Conservation (phyloP, 1,140 invertebrate species). For the Panagrolaimus sp. region DNA sequence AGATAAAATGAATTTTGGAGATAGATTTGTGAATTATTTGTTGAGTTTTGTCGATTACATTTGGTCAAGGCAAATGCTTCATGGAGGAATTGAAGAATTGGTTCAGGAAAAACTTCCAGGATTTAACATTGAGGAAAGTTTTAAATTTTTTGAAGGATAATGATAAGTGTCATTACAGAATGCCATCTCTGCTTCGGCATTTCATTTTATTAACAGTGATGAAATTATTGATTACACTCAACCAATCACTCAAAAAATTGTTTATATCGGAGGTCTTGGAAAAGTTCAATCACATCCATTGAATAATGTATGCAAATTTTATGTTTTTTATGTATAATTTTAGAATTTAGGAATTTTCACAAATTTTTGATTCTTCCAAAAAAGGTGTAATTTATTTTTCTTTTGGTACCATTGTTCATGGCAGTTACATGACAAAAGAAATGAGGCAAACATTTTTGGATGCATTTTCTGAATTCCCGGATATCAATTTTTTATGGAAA, state of each 20-base stretch:
- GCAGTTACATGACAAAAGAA: slow-evolving; percentile 1
- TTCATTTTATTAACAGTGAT: background rate
- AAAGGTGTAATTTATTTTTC: slow-evolving; percentile 18
- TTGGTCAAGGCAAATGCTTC: too few species aligned
- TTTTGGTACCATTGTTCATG: slow-evolving; percentile 8
- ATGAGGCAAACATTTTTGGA: slow-evolving; percentile 19
- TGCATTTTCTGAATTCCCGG: slow-evolving; percentile 21
- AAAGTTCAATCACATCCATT: background rate
- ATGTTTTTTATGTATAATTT: background rate
- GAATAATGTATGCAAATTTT: background rate
- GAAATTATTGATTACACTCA: background rate
- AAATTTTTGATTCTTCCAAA: slow-evolving; percentile 20
- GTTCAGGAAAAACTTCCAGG: too few species aligned
- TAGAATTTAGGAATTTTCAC: background rate
- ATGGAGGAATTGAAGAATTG: background rate
- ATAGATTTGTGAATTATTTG: slow-evolving; percentile 7
- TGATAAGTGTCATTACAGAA: too few species aligned
- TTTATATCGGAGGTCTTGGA: background rate
- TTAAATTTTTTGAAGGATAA: too few species aligned
- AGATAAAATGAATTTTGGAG: background rate
- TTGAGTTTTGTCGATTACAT: background rate
- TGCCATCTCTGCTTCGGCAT: too few species aligned
- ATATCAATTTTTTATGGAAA: slow-evolving; percentile 24
- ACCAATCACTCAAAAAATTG: background rate
- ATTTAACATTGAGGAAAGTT: too few species aligned